Conservation (phyloP, 2,797 vertebrate species). For the Scarus forsteni region DNA sequence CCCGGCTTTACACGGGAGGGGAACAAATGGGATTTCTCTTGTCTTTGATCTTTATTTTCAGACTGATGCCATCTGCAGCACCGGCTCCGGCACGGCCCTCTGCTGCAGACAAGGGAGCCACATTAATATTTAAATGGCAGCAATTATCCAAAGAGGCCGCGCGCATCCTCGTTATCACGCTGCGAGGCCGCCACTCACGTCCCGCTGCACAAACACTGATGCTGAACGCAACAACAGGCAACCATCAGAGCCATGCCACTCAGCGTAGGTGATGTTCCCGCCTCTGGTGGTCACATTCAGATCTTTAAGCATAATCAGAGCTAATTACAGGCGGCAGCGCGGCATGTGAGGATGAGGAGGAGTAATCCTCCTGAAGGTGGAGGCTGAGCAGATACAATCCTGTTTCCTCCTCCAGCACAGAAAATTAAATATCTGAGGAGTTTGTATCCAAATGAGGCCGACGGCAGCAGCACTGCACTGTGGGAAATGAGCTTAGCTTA, state of each 20-base stretch:
- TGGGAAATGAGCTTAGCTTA: background rate
- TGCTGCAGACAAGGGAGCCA: constrained; percentile 68
- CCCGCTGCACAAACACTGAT: constrained; percentile 33
- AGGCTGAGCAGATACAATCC: constrained; percentile 28
- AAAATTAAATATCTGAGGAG: constrained; percentile 33
- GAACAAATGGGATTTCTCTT: constrained; percentile 84
- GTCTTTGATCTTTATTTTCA: constrained; percentile 86
- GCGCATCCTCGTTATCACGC: constrained; percentile 55
- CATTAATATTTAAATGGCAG: constrained; percentile 82
- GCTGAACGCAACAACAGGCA: constrained; percentile 20
- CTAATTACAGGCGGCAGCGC: constrained; percentile 48
- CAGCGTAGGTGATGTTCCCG: constrained; percentile 28
- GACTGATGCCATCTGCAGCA: constrained; percentile 80
- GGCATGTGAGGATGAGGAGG: constrained; percentile 35
- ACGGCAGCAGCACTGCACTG: background rate
- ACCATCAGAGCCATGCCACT: constrained; percentile 39
- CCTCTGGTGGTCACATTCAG: constrained; percentile 29
- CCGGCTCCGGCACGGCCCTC: constrained; percentile 63
- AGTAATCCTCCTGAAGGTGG: constrained; percentile 45
- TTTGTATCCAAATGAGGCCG: constrained; percentile 3
- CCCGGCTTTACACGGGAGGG: constrained; percentile 73
- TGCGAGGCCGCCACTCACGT: constrained; percentile 47
- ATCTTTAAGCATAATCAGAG: constrained; percentile 55
- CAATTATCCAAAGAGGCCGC: constrained; percentile 75
- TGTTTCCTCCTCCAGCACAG: constrained; percentile 16